A percentile compares a stretch with the other conserved stretches of the same genome.
These are phyloP conservation scores for Schizotus pectinicornis DNA, from an alignment of 2,888 invertebrate genomes.

Conservation along the genomic window DNA sequence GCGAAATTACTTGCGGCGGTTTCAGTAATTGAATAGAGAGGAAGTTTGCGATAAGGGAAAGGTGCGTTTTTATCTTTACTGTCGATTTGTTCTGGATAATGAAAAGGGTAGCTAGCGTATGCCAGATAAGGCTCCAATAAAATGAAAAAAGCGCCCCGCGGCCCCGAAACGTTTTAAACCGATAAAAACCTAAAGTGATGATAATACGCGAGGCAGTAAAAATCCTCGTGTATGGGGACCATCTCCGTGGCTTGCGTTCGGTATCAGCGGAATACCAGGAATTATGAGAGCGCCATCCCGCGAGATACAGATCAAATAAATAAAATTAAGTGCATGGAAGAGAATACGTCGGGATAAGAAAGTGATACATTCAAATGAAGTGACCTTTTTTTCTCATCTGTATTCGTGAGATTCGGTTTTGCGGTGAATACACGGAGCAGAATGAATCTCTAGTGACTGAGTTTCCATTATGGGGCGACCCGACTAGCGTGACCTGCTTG, in stretches of 20 bases:
- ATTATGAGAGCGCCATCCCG: slow-evolving; percentile 22
- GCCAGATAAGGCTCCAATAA: slow-evolving; percentile 14
- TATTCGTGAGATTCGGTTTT: slow-evolving; percentile 35
- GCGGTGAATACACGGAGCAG: slow-evolving; percentile 30
- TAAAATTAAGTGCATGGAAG: slow-evolving; percentile 33
- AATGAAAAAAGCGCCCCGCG: slow-evolving; percentile 16
- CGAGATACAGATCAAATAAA: slow-evolving; percentile 33
- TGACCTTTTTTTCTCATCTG: slow-evolving; percentile 36
- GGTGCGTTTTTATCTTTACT: not conserved
- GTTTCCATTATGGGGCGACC: slow-evolving; percentile 35
- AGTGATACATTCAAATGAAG: slow-evolving; percentile 36
- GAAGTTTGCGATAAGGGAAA: not conserved
- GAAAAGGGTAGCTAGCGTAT: slow-evolving; percentile 20
- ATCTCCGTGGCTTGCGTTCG: slow-evolving; percentile 7
- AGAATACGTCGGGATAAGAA: slow-evolving; percentile 31
- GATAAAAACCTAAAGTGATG: slow-evolving; percentile 27
- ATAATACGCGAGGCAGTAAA: slow-evolving; percentile 20
- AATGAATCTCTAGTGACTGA: slow-evolving; percentile 36
- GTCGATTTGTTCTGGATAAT: not conserved
- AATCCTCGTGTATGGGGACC: slow-evolving; percentile 5
- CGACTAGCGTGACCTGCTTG: slow-evolving; percentile 35
- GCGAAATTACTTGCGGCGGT: not conserved
- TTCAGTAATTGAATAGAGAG: too few relatives aligned
- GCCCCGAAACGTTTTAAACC: slow-evolving; percentile 22
- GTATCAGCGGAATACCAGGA: slow-evolving; percentile 15